These are phyloP conservation scores for Zygothrica quintamaculata DNA, from an alignment of 2,888 invertebrate species.

Conservation along the genomic window DNA sequence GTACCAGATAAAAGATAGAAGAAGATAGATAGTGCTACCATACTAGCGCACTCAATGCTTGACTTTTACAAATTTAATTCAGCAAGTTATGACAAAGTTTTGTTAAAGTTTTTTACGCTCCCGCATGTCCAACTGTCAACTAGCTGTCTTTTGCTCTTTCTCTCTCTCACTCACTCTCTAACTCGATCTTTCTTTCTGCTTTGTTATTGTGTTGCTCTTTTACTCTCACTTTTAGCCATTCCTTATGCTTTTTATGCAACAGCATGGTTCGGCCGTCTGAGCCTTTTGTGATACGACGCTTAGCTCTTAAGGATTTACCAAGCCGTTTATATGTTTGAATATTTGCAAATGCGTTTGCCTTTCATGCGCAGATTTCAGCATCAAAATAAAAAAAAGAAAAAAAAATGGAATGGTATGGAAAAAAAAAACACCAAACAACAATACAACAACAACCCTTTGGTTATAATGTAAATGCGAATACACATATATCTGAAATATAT, in stretches of 20 bases:
- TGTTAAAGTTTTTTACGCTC: constrained; percentile 60
- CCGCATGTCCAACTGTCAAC: constrained; percentile 74
- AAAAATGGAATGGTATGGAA: constrained; percentile 17
- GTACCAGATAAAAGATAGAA: not conserved
- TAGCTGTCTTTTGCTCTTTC: constrained; percentile 22
- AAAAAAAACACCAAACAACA: not conserved
- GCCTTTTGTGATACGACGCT: constrained; percentile 75
- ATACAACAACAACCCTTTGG: constrained; percentile 35
- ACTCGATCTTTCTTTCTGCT: too few relatives aligned
- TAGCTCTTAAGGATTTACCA: constrained; percentile 74
- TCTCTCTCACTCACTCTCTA: not conserved
- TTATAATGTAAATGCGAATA: constrained; percentile 51
- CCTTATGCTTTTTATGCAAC: not conserved
- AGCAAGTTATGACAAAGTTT: constrained; percentile 76
- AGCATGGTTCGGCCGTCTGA: constrained; percentile 39
- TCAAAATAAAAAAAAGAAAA: not conserved
- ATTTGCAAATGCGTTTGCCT: constrained; percentile 76
- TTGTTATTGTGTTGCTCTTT: too few relatives aligned
- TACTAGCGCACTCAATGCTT: constrained; percentile 55
- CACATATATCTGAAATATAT: constrained; percentile 8
- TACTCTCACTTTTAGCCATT: not conserved
- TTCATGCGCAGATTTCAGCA: constrained; percentile 62
- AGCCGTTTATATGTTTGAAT: constrained; percentile 75
- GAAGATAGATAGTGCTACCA: constrained; percentile 42
- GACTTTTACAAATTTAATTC: constrained; percentile 74